phyloP scores from a whole-genome alignment of 1,140 invertebrate genomes.

The Notospermus geniculatus region DNA sequence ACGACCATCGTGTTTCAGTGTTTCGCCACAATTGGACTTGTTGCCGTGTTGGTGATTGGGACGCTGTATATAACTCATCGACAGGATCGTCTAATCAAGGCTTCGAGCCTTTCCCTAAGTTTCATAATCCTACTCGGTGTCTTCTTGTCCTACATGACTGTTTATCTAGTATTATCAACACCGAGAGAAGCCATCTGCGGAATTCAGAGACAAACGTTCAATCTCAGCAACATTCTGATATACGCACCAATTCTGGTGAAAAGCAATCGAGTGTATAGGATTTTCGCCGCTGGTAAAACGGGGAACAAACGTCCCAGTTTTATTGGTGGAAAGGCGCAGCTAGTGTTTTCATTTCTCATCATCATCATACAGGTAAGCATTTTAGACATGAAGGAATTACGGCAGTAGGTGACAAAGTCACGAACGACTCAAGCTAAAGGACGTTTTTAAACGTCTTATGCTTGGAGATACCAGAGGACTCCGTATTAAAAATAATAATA shows the following conservation, averaged over 20 bases:
- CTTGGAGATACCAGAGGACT: too few species aligned
- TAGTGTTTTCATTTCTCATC: neutral
- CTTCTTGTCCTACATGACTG: neutral
- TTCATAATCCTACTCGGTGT: neutral
- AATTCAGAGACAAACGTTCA: neutral
- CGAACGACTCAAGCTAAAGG: too few species aligned
- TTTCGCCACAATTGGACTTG: too few species aligned
- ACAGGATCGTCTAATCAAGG: neutral
- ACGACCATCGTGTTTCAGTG: too few species aligned
- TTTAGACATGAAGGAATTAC: too few species aligned
- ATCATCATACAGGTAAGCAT: too few species aligned
- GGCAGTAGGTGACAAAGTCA: too few species aligned
- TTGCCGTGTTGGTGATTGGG: too few species aligned
- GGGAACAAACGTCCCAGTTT: neutral
- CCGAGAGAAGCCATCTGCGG: neutral
- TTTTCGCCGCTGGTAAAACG: neutral
- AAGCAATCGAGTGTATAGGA: neutral
- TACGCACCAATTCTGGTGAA: conserved; percentile 2
- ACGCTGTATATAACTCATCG: neutral
- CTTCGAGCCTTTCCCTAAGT: neutral
- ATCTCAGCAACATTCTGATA: neutral
- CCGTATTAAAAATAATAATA: too few species aligned
- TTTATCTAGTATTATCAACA: neutral
- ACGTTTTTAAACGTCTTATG: too few species aligned
- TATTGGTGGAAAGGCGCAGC: neutral